Evolutionary conservation across 2,888 invertebrate species (phyloP), one percentile per base, ranked within the genome.

Genomic region (Lepidonotus clava): DNA sequence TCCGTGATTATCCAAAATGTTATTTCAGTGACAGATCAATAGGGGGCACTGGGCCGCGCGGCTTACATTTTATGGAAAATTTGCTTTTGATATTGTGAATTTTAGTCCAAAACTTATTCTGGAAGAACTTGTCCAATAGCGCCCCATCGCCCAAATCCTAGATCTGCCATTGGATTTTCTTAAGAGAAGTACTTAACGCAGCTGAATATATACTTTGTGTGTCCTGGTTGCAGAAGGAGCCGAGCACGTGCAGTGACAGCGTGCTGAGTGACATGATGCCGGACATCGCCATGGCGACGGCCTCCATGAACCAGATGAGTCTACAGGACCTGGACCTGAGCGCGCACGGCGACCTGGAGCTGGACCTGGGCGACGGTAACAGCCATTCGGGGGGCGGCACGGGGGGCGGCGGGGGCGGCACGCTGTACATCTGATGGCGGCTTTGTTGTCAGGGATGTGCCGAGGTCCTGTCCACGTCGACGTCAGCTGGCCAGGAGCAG

Each of bases 181-280:
- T n/a, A n/a, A n/a, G n/a, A n/a, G n/a, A n/a, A n/a, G n/a, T n/a
- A n/a, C n/a, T n/a, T n/a, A n/a, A n/a, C n/a, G n/a, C n/a, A n/a
- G n/a, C n/a, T n/a, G n/a, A n/a, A n/a, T n/a, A n/a, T n/a, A n/a
- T n/a, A n/a, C n/a, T 46, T 8, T 46, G 46, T 46, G 46, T 46
- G 8, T 8, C n/a, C 38, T 21, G 5, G 8, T 53, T 85, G 8
- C 86, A 88, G 88, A 88, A 88, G 88, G 88, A 87, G 56, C 80
- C 66, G 5, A 85, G 87, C 36, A 71, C 76, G 5, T 86, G 84
- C 61, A 86, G 84, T 71, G 87, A 87, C 67, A 96, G 97, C 91
- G 96, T 96, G 91, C 95, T 97, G 88, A 96, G 97, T 34, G 97
- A 97, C 89, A 96, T 97, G 91, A 97, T 98, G 96, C 98, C 98